A percentile compares a stretch with the other conserved stretches of the same genome.
Evolutionary conservation across 1,140 invertebrate species (phyloP).

Genomic region (Akabosia matsudoensis): DNA sequence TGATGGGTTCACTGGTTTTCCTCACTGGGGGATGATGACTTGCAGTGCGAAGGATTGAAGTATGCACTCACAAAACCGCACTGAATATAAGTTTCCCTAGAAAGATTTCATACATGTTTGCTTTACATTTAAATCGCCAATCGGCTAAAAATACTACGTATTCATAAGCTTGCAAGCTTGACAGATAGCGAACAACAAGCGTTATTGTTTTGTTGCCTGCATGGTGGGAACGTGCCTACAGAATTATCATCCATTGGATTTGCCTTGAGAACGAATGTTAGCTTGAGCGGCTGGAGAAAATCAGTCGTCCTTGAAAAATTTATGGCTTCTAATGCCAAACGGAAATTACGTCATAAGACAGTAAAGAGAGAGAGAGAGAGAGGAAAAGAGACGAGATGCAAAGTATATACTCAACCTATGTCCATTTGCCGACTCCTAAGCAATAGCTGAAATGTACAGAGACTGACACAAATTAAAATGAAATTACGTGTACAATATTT

Average conservation of each 20-base stretch:
- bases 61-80: too few relatives aligned
- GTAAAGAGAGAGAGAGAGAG: not conserved
- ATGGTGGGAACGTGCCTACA: too few relatives aligned
- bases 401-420: too few relatives aligned
- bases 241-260: too few relatives aligned
- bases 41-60: not conserved
- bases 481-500: not conserved
- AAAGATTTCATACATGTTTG: too few relatives aligned
- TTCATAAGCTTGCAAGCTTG: not conserved
- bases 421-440: too few relatives aligned
- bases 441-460: too few relatives aligned
- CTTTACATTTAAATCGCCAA: too few relatives aligned
- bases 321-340: conserved; percentile 47
- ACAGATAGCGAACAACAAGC: not conserved
- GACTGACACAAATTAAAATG: too few relatives aligned
- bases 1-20: conserved; percentile 10
- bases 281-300: conserved; percentile 41
- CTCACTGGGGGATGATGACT: not conserved
- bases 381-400: not conserved
- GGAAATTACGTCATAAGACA: conserved; percentile 47
- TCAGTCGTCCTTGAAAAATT: conserved; percentile 47
- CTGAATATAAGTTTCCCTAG: too few relatives aligned
- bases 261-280: too few relatives aligned
- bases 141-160: not conserved
- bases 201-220: not conserved